Evolutionary conservation across 2,113 vertebrate species (phyloP).

Genomic region (Felis chaus): DNA sequence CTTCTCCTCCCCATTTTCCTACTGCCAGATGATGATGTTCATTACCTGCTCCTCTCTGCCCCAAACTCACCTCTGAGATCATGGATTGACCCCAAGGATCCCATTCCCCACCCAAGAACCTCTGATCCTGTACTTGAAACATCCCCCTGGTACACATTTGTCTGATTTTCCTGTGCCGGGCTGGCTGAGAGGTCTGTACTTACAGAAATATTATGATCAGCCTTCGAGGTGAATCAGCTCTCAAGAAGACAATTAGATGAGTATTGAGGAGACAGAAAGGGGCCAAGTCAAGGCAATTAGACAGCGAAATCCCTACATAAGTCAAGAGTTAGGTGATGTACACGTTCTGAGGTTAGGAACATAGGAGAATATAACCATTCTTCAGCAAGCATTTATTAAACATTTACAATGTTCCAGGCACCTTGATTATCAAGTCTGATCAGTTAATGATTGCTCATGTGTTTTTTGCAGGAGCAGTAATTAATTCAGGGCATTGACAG

Average conservation of each 20-base stretch:
- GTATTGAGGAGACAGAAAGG: neutral
- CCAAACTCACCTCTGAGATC: neutral
- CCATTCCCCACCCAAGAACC: neutral
- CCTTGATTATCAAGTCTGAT: conserved; percentile 1
- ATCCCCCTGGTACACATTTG: neutral
- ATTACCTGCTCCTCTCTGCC: neutral
- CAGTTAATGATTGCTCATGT: neutral
- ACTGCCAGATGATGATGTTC: neutral
- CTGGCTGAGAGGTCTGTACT: conserved; percentile 2
- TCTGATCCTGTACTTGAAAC: neutral
- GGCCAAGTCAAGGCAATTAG: neutral
- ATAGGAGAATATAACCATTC: neutral
- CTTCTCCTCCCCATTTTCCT: neutral
- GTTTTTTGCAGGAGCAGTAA: neutral
- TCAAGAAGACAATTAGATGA: conserved; percentile 26
- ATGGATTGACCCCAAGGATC: neutral
- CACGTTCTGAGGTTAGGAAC: neutral
- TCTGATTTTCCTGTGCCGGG: neutral
- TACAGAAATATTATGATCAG: conserved; percentile 47
- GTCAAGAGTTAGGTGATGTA: neutral
- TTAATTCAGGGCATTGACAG: neutral
- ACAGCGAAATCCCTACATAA: neutral
- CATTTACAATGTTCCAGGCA: neutral
- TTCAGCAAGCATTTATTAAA: neutral
- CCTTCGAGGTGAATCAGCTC: conserved; percentile 34